phyloP scores from a whole-genome alignment of 2,113 vertebrate genomes.

The Siniperca chuatsi region DNA sequence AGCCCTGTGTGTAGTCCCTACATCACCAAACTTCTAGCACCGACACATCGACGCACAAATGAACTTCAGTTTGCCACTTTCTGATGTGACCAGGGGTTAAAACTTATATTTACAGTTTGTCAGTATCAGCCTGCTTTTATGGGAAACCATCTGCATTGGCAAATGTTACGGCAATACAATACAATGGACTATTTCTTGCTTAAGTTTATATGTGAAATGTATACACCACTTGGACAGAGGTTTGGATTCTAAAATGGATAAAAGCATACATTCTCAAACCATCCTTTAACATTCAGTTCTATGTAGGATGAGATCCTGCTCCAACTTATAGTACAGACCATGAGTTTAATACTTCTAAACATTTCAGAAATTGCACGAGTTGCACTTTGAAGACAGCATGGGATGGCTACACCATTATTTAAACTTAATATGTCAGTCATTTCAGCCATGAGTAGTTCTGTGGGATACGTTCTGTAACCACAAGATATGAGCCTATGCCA shows the following conservation, averaged over 20 bases:
- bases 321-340: constrained; percentile 4
- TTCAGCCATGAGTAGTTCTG: constrained; percentile 73
- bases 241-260: constrained; percentile 6
- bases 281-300: constrained; percentile 2
- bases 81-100: neutral
- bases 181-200: constrained; percentile 2
- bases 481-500: constrained; percentile 79
- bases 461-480: constrained; percentile 69
- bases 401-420: constrained; percentile 77
- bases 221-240: neutral
- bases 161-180: neutral
- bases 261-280: constrained; percentile 13
- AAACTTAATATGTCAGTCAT: constrained; percentile 84
- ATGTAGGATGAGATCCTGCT: constrained; percentile 36
- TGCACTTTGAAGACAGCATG: constrained; percentile 74
- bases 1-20: neutral
- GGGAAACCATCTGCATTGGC: constrained; percentile 19
- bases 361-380: constrained; percentile 76
- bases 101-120: neutral
- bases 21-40: neutral
- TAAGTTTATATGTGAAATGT: constrained; percentile 9
- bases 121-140: neutral
- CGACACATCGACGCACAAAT: neutral
- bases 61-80: neutral
- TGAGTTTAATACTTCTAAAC: constrained; percentile 62